Percentiles rank a stretch among this genome's conserved stretches.
Evolutionary conservation across 2,797 vertebrate species (phyloP).

Genomic region (Acrossocheilus fasciatus): DNA sequence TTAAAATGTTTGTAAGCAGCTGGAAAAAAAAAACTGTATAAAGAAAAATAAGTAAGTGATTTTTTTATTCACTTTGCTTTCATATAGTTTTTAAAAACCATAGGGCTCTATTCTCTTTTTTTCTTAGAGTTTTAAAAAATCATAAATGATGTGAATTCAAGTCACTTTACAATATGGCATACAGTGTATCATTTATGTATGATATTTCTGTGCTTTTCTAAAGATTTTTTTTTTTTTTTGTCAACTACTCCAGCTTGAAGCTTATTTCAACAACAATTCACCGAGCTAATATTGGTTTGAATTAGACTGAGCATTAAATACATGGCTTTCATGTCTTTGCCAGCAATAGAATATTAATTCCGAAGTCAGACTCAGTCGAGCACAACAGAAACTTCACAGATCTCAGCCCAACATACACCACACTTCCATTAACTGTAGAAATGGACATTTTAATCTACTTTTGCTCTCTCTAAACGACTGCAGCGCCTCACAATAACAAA

Average conservation of each 20-base stretch:
- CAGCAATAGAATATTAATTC: conserved; percentile 30
- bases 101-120: too few relatives aligned
- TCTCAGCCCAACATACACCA: conserved; percentile 21
- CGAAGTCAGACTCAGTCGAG: conserved; percentile 61
- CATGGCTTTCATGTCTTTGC: conserved; percentile 33
- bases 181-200: not conserved
- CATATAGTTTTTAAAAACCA: too few relatives aligned
- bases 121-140: not conserved
- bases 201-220: conserved; percentile 9
- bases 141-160: not conserved
- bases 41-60: not conserved
- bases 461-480: conserved; percentile 32
- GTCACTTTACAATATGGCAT: not conserved
- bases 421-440: conserved; percentile 38
- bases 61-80: not conserved
- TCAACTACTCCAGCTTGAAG: conserved; percentile 6
- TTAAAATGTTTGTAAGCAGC: too few relatives aligned
- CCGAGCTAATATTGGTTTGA: conserved; percentile 44
- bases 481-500: conserved; percentile 19
- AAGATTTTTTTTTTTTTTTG: conserved; percentile 20
- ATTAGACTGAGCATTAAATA: conserved; percentile 47
- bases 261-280: conserved; percentile 30
- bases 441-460: conserved; percentile 46
- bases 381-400: conserved; percentile 35
- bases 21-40: too few relatives aligned